These are phyloP conservation scores for Hoplodrina ambigua DNA, from an alignment of 2,888 invertebrate species.

Conservation along the genomic window DNA sequence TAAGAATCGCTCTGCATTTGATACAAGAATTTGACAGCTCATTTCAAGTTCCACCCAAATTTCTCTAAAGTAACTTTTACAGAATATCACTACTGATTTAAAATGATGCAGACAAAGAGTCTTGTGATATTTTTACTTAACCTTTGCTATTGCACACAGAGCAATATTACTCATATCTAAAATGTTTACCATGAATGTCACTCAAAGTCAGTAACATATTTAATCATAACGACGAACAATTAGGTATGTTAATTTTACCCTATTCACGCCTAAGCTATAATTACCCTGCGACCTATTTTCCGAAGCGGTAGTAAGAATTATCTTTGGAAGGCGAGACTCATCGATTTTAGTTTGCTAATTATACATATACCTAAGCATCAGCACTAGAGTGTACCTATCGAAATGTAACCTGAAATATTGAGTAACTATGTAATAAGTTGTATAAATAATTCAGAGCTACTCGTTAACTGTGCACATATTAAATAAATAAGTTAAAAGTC, in stretches of 20 bases:
- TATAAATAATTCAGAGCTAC: slow-evolving; percentile 86
- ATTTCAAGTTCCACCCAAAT: no score
- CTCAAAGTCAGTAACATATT: background rate
- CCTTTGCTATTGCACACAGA: background rate
- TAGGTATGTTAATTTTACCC: slow-evolving; percentile 2
- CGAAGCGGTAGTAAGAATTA: slow-evolving; percentile 47
- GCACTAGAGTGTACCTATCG: slow-evolving; percentile 47
- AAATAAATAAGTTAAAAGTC: slow-evolving; percentile 81
- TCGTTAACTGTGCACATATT: slow-evolving; percentile 90
- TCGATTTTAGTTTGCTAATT: slow-evolving; percentile 57
- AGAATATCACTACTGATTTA: background rate
- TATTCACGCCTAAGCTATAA: slow-evolving; percentile 16
- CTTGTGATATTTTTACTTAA: background rate
- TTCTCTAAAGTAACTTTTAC: no score
- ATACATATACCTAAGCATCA: slow-evolving; percentile 41
- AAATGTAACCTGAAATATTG: slow-evolving; percentile 69
- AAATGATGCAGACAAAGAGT: background rate
- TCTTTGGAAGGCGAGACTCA: slow-evolving; percentile 38
- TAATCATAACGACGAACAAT: background rate
- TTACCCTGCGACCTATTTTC: slow-evolving; percentile 55
- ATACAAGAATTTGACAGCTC: no score
- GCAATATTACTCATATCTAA: background rate
- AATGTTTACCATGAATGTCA: background rate
- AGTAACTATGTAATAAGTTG: slow-evolving; percentile 73
- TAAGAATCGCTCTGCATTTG: no score